Evolutionary conservation across 2,113 vertebrate species (phyloP).

Genomic region (Polypterus senegalus): DNA sequence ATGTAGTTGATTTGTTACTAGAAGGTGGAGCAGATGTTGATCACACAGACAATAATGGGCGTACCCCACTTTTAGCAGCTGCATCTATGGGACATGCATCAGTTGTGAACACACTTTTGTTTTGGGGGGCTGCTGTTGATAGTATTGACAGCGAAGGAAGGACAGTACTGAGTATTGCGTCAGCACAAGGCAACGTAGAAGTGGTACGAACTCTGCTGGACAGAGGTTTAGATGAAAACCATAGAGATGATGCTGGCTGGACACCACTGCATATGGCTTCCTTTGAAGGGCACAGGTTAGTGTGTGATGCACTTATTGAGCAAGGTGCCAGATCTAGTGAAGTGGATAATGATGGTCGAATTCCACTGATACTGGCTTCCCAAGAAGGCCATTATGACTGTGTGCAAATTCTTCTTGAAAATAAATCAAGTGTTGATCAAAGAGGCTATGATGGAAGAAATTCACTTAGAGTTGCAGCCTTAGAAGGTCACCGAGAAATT

Average conservation of each 20-base stretch:
- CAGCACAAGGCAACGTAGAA: slow-evolving; percentile 92
- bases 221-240: slow-evolving; percentile 92
- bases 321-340: slow-evolving; percentile 89
- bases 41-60: slow-evolving; percentile 90
- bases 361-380: slow-evolving; percentile 77
- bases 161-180: slow-evolving; percentile 91
- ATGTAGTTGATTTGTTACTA: slow-evolving; percentile 87
- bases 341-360: slow-evolving; percentile 89
- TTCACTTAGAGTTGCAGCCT: slow-evolving; percentile 74
- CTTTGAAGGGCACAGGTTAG: slow-evolving; percentile 88
- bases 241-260: slow-evolving; percentile 92
- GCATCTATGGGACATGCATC: slow-evolving; percentile 95
- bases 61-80: slow-evolving; percentile 87
- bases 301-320: slow-evolving; percentile 91
- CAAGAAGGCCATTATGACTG: slow-evolving; percentile 97
- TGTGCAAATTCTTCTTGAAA: slow-evolving; percentile 82
- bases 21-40: slow-evolving; percentile 93
- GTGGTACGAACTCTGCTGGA: slow-evolving; percentile 94
- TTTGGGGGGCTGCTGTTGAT: slow-evolving; percentile 93
- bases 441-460: slow-evolving; percentile 91
- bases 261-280: slow-evolving; percentile 94
- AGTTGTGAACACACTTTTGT: slow-evolving; percentile 84
- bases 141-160: slow-evolving; percentile 93
- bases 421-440: slow-evolving; percentile 81
- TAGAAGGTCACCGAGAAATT: slow-evolving; percentile 88